These are phyloP conservation scores for Pseudocheirus occidentalis DNA, from an alignment of 2,797 vertebrate genomes.

Conservation along the genomic window DNA sequence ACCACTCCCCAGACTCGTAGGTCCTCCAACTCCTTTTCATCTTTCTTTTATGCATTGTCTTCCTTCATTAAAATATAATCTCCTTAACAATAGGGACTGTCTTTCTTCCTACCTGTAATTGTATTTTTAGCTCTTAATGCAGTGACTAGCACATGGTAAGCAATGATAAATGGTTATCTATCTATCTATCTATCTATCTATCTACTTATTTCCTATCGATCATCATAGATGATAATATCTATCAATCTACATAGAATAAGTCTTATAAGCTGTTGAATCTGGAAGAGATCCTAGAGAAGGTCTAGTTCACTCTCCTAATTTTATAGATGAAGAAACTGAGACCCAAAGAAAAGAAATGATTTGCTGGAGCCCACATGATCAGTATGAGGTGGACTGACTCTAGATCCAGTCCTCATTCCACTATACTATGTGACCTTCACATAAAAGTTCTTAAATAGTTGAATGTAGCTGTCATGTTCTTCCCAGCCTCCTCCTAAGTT, in stretches of 20 bases:
- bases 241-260: neutral
- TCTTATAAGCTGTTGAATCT: neutral
- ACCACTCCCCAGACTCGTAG: neutral
- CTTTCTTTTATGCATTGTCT: neutral
- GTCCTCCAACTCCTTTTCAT: neutral
- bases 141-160: neutral
- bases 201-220: neutral
- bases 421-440: neutral
- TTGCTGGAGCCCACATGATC: neutral
- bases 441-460: neutral
- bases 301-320: neutral
- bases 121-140: neutral
- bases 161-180: neutral
- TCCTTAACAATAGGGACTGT: neutral
- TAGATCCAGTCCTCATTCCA: neutral
- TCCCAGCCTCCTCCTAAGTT: neutral
- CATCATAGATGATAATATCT: neutral
- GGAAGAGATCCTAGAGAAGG: neutral
- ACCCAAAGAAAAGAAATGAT: neutral
- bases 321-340: neutral
- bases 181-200: neutral
- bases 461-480: neutral
- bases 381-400: neutral
- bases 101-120: neutral
- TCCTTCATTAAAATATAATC: neutral